phyloP scores from a whole-genome alignment of 2,113 vertebrate species.

The Osmerus eperlanus region DNA sequence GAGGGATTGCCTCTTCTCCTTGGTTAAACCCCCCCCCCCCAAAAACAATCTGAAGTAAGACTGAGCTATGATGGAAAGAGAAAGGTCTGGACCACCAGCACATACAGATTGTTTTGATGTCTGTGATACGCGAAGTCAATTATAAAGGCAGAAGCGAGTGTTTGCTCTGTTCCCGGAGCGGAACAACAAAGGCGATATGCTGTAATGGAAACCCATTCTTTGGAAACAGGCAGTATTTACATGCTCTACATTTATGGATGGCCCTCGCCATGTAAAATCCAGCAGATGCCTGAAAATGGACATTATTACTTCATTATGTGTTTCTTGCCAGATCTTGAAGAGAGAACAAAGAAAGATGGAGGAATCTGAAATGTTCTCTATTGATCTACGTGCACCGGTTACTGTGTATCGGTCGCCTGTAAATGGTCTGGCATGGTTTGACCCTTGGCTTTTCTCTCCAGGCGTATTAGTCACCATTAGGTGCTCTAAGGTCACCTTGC shows the following conservation, averaged over 20 bases:
- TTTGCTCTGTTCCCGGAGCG: constrained; percentile 62
- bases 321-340: constrained; percentile 32
- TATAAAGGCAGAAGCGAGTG: constrained; percentile 65
- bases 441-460: constrained; percentile 53
- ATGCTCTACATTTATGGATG: constrained; percentile 59
- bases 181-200: constrained; percentile 58
- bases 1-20: constrained; percentile 53
- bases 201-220: constrained; percentile 73
- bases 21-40: constrained; percentile 6
- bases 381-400: constrained; percentile 48
- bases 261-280: constrained; percentile 23
- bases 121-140: constrained; percentile 67
- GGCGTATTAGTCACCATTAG: constrained; percentile 65
- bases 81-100: constrained; percentile 22
- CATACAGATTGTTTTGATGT: constrained; percentile 62
- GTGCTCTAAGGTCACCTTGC: constrained; percentile 71
- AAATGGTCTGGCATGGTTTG: constrained; percentile 53
- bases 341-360: constrained; percentile 55
- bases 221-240: constrained; percentile 68
- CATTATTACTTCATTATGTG: constrained; percentile 59
- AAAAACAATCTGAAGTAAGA: constrained; percentile 55
- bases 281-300: constrained; percentile 52
- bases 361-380: constrained; percentile 54
- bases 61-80: constrained; percentile 55
- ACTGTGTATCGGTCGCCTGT: constrained; percentile 45